phyloP scores from a whole-genome alignment of 2,797 vertebrate genomes.

The Megaceryle alcyon region DNA sequence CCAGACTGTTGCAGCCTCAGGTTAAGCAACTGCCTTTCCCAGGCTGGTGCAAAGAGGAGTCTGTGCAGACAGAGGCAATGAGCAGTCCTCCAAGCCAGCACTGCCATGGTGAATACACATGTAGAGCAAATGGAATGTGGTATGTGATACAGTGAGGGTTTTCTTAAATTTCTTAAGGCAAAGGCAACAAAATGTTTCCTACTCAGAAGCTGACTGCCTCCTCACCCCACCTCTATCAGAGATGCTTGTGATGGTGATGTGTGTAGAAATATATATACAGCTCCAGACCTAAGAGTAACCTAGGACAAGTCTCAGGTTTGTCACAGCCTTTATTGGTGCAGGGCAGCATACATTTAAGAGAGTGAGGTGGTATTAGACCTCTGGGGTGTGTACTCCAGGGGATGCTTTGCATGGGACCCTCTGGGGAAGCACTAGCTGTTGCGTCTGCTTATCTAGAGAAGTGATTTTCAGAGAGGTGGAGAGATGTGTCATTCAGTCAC shows the following conservation, averaged over 20 bases:
- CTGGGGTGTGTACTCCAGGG: not conserved
- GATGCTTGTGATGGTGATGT: not conserved
- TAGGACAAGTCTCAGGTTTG: not conserved
- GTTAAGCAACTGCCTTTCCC: not conserved
- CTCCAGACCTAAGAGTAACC: not conserved
- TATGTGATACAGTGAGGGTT: not conserved
- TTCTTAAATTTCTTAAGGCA: not conserved
- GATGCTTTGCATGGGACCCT: not conserved
- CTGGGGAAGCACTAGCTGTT: not conserved
- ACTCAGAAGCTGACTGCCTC: not conserved
- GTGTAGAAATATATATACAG: not conserved
- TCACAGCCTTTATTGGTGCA: not conserved
- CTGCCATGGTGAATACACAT: not conserved
- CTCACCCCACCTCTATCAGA: not conserved
- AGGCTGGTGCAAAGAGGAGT: not conserved
- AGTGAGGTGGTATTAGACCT: not conserved
- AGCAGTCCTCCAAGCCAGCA: not conserved
- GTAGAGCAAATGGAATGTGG: not conserved
- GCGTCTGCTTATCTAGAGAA: not conserved
- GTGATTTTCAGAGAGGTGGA: not conserved
- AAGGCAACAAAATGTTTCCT: not conserved
- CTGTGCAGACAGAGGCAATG: not conserved
- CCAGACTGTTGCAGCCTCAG: not conserved
- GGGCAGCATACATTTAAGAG: not conserved
- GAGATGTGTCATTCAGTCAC: conserved; percentile 24